Evolutionary conservation across 2,113 vertebrate genomes (phyloP), one percentile per base, ranked within the genome.

Genomic region (Formicarius rufipectus): DNA sequence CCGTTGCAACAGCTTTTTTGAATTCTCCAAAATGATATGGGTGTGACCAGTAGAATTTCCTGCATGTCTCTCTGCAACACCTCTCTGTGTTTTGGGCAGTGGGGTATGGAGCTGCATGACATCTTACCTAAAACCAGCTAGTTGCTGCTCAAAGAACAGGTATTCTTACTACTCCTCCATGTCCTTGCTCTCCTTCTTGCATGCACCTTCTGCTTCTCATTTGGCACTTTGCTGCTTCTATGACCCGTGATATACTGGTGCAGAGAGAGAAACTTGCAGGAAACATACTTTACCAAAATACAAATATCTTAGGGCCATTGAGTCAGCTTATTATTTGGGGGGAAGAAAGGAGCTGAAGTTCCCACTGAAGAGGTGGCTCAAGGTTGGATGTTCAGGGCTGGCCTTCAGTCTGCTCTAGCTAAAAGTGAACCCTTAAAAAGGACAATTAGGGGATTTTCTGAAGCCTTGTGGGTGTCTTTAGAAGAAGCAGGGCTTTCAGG

Each of bases 101-200:
- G 40, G 12, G 7, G 3, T 77, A 6, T 7, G 11, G 37, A 23
- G 80, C 40, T 6, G 6, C 2, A 1, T 63, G 69, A 21, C 25
- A 42, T 2, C 22, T 50, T 62, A 64, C 9, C 30, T 45, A 42
- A 12, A 78, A 23, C 35, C 11, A 8, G 24, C 28, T 60, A 10
- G 30, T 15, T 71, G 73, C 59, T 74, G 56, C 42, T 90, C 77
- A 37, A 81, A 74, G 39, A 39, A 19, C 52, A 55, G 31, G 22
- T 60, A 6, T 53, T 60, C 17, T 63, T 78, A 52, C 2, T 0
- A 7, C 27, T 69, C 31, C 16, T 27, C 14, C 0, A 2, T 47
- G 30, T 47, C 30, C 10, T 72, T 88, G 8, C 8, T 84, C 10
- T 59, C 35, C 35, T 72, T 93, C 33, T 35, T 81, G 14, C 21